Base-by-base conservation (phyloP, 2,888 invertebrate genomes). In the Augiades crinisus region DNA sequence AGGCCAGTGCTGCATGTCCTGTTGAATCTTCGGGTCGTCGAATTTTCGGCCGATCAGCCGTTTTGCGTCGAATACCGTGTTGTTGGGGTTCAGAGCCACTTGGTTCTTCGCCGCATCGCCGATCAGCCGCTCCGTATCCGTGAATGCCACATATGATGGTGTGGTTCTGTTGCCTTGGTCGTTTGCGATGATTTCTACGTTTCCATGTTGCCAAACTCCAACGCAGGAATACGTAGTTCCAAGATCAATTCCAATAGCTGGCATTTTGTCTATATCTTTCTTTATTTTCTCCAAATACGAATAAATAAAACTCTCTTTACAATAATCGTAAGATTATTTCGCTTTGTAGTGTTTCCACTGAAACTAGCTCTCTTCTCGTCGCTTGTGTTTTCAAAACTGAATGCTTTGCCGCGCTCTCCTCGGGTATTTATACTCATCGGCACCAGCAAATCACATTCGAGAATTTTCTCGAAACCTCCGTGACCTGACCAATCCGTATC, bases 141-240 rank as follows among this genome's bases (percentile, higher is more conserved):
- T 96, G 77, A 96, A 97, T 3, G 95, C 96, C 43, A 96, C 96
- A 81, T 95, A 97, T 59, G 95, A 95, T 38, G 96, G 96, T 43
- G 96, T 97, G 6, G 96, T 96, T 45, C 96, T 89, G 79, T 96
- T 96, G 57, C 96, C 96, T 81, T 96, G 96, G 75, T 96, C 96
- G 74, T 97, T 97, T 53, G 96, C 95, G 72, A 96, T 96, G 73
- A 95, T 95, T 74, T 95, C 95, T 56, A 95, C 95, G 76, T 94
- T 94, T 54, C 93, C 94, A 71, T 95, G 92, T 73, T 95, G 94
- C 92, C 94, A 96, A n/a, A 95, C 95, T 64, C 95, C 95, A 38
- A 96, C 95, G 71, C 95, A 95, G 24, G 95, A 96, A 78, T 95
- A 96, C 5, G 96, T 97, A 30, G 96, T 97, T 65, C 96, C 97